phyloP scores from a whole-genome alignment of 2,797 vertebrate species.

The Erpetoichthys calabaricus region DNA sequence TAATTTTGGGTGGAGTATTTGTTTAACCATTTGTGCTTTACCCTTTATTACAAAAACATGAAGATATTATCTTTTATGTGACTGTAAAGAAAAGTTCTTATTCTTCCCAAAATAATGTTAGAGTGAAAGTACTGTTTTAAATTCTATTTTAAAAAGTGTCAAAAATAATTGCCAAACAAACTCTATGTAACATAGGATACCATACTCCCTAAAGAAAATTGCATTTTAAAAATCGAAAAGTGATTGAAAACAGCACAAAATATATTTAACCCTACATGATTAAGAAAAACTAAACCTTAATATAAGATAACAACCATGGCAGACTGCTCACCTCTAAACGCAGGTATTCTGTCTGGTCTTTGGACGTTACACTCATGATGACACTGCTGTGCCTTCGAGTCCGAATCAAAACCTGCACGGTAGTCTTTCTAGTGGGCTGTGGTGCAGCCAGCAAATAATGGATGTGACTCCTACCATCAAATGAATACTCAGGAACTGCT shows the following conservation, averaged over 20 bases:
- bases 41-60: too few species aligned
- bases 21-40: too few species aligned
- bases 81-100: too few species aligned
- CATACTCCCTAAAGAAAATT: too few species aligned
- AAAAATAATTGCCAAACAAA: too few species aligned
- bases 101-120: too few species aligned
- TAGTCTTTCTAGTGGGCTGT: constrained; percentile 47
- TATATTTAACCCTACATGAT: constrained; percentile 14
- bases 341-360: constrained; percentile 60
- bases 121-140: too few species aligned
- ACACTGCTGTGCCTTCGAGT: constrained; percentile 63
- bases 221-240: too few species aligned
- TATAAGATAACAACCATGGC: not conserved
- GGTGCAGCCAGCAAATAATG: constrained; percentile 49
- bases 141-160: too few species aligned
- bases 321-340: constrained; percentile 56
- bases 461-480: constrained; percentile 59
- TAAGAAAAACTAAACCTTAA: not conserved
- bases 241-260: constrained; percentile 10
- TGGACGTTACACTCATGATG: constrained; percentile 55
- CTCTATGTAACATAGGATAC: too few species aligned
- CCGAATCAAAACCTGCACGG: constrained; percentile 61
- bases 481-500: constrained; percentile 61
- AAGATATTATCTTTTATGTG: too few species aligned
- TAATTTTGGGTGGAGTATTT: too few species aligned